Evolutionary conservation across 2,113 vertebrate genomes (phyloP).

Genomic region (Grammomys surdaster): DNA sequence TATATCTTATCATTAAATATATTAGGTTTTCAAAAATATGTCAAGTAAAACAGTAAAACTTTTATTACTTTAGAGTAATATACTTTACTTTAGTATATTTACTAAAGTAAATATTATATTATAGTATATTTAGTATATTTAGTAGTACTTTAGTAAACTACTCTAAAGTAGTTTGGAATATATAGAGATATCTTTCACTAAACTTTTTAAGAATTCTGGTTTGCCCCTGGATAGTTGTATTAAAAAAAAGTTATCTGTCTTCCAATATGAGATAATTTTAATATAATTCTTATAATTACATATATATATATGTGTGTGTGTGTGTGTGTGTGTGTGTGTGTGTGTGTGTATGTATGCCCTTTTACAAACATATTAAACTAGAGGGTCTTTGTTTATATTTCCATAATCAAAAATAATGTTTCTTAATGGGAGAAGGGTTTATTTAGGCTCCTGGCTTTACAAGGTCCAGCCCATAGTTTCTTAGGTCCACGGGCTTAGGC

Average conservation of each 20-base stretch:
- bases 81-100: too few relatives aligned
- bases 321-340: too few relatives aligned
- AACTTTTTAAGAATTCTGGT: slow-evolving; percentile 17
- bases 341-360: background rate
- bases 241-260: background rate
- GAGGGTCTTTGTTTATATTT: background rate
- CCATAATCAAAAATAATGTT: background rate
- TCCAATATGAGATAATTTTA: slow-evolving; percentile 35
- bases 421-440: background rate
- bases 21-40: slow-evolving; percentile 34
- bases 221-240: background rate
- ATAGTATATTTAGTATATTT: too few relatives aligned
- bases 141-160: too few relatives aligned
- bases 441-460: background rate
- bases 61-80: slow-evolving; percentile 40
- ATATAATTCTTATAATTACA: slow-evolving; percentile 41
- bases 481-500: background rate
- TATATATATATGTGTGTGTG: background rate
- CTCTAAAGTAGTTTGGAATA: slow-evolving; percentile 28
- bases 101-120: too few relatives aligned
- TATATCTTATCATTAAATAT: background rate
- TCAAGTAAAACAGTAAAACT: background rate
- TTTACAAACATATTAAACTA: slow-evolving; percentile 2
- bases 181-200: background rate
- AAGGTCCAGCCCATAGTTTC: background rate